Evolutionary conservation across 2,888 invertebrate species (phyloP).

Genomic region (Hirtodrosophila trivittata): DNA sequence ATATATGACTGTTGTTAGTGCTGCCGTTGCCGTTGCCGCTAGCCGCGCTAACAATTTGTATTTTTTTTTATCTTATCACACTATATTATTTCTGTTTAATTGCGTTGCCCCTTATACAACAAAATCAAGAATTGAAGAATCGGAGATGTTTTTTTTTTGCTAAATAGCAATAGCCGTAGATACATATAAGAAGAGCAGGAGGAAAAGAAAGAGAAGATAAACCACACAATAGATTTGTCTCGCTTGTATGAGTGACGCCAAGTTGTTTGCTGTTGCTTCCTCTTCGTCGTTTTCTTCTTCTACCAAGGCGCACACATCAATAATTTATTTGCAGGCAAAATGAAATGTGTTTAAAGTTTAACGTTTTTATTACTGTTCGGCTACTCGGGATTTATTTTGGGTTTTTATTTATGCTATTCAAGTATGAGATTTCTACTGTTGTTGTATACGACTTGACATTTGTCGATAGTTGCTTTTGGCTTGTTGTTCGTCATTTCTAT

Average conservation of each 20-base stretch:
- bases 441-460: constrained; percentile 50
- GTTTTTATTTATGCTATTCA: constrained; percentile 20
- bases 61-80: constrained; percentile 44
- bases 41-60: constrained; percentile 25
- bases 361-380: constrained; percentile 26
- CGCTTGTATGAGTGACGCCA: constrained; percentile 31
- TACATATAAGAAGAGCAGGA: constrained; percentile 4
- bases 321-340: constrained; percentile 28
- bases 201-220: constrained; percentile 13
- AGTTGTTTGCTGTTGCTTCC: no score
- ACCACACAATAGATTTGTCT: constrained; percentile 43
- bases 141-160: constrained; percentile 26
- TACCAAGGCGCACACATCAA: constrained; percentile 4
- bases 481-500: constrained; percentile 48
- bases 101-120: constrained; percentile 29
- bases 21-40: no score
- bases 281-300: no score
- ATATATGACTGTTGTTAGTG: constrained; percentile 28
- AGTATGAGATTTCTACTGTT: constrained; percentile 10
- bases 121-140: constrained; percentile 46
- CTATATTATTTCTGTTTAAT: constrained; percentile 46
- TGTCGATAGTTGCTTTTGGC: constrained; percentile 23
- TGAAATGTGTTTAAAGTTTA: constrained; percentile 33
- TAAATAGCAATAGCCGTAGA: constrained; percentile 7
- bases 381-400: neutral